These are phyloP conservation scores for Cantharis rustica DNA, from an alignment of 2,888 invertebrate species.

Conservation along the genomic window DNA sequence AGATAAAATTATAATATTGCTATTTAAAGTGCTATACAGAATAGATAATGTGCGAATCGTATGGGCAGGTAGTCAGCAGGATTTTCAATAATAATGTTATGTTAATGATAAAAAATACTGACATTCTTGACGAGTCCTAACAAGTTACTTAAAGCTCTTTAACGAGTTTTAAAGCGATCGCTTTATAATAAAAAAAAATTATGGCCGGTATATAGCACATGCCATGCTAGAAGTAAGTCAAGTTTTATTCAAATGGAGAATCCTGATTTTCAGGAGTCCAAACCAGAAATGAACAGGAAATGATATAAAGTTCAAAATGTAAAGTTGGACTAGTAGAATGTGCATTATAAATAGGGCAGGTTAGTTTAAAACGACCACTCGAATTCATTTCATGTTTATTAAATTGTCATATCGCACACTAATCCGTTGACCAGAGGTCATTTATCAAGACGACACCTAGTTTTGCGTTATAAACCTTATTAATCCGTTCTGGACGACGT, in stretches of 20 bases:
- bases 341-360: conserved; percentile 27
- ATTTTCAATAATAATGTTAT: neutral
- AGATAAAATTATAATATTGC: neutral
- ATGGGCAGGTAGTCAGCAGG: neutral
- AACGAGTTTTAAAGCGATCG: conserved; percentile 17
- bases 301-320: conserved; percentile 10
- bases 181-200: neutral
- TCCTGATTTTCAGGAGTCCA: conserved; percentile 29
- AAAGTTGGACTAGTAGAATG: conserved; percentile 16
- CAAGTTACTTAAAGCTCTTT: conserved; percentile 28
- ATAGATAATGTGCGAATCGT: neutral
- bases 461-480: conserved; percentile 12
- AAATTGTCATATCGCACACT: conserved; percentile 29
- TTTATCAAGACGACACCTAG: conserved; percentile 28
- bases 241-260: conserved; percentile 18
- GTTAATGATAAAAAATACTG: neutral
- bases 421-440: conserved; percentile 27
- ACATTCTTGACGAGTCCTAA: conserved; percentile 9
- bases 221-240: conserved; percentile 14
- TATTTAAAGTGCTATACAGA: neutral
- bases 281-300: conserved; percentile 31
- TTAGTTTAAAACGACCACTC: conserved; percentile 24
- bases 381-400: conserved; percentile 31
- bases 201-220: conserved; percentile 14
- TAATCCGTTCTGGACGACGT: conserved; percentile 22